Base-by-base conservation (phyloP, 1,140 invertebrate genomes). In the Papilio xuthus region DNA sequence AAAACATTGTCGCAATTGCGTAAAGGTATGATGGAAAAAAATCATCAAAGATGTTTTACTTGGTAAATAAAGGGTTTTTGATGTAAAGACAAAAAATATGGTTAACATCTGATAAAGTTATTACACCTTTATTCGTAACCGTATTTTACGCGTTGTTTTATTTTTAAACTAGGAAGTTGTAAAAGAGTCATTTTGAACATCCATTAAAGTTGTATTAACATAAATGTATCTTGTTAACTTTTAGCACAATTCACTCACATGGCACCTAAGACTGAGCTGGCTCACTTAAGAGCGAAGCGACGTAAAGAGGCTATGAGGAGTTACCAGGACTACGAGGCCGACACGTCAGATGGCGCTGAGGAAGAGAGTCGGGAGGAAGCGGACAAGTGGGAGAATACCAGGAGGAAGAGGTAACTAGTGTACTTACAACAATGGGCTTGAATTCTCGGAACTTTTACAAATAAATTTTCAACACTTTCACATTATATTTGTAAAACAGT, bases 331-430 rank as follows among this genome's bases (percentile, higher is more conserved):
- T 28, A 78, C 37, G 73, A 78, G 13, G 56, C 44, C 9, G 69
- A 69, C 2, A 42, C 50, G 10, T 26, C 44, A 28, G 67, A 73
- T 26, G 77, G 50, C 32, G 72, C 53, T 1, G 50, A 56, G n/a
- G 77, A 78, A 42, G 71, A 80, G 74, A 44, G 47, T 15, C 42
- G 42, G 13, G 79, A 77, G 73, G 73, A 73, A 8, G 77, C 76
- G 12, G 37, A 74, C 0, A 78, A 78, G 60, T 78, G 44, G 37
- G 81, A 78, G 77, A 81, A 44, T 56, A 79, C 6, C 28, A 80
- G 77, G 78, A 81, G 60, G 53, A 83, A 82, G 82, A 80, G 73
- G 80, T 80, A 71, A 50, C n/a, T 37, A 7, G 32, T 37, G 32
- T 37, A 37, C 4, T 53, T 6, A 7, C 7, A 53, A 53, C 50